phyloP scores from a whole-genome alignment of 2,888 invertebrate genomes.

The Andrena trimmerana region DNA sequence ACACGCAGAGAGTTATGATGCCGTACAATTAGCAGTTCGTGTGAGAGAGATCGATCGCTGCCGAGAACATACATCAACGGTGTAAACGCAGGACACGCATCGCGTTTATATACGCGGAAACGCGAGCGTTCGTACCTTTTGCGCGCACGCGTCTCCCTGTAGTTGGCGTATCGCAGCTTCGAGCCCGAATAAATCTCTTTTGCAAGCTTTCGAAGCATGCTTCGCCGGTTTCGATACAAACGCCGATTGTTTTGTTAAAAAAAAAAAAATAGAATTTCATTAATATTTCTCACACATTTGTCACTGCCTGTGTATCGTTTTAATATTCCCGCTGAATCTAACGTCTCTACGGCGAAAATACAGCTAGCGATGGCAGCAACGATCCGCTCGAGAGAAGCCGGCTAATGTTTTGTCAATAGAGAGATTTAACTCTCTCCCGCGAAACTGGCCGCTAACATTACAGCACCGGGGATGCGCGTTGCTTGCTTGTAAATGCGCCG shows the following conservation, averaged over 20 bases:
- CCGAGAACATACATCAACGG: slow-evolving; percentile 84
- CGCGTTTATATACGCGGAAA: slow-evolving; percentile 71
- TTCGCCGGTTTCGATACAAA: too few relatives aligned
- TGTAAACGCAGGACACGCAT: slow-evolving; percentile 80
- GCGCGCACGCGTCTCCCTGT: slow-evolving; percentile 31
- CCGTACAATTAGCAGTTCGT: slow-evolving; percentile 85
- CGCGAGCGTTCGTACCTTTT: slow-evolving; percentile 57
- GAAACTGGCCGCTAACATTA: slow-evolving; percentile 33
- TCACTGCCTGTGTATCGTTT: too few relatives aligned
- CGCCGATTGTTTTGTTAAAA: too few relatives aligned
- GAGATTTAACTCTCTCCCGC: slow-evolving; percentile 58
- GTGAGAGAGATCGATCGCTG: slow-evolving; percentile 85
- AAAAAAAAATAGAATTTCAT: too few relatives aligned
- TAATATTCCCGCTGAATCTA: too few relatives aligned
- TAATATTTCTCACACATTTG: too few relatives aligned
- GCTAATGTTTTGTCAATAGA: slow-evolving; percentile 65
- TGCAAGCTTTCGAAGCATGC: too few relatives aligned
- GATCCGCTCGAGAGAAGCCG: slow-evolving; percentile 34
- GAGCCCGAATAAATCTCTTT: background rate
- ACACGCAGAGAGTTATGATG: slow-evolving; percentile 83
- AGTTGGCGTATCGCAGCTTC: slow-evolving; percentile 12
- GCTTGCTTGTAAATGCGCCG: slow-evolving; percentile 56
- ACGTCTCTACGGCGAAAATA: slow-evolving; percentile 33
- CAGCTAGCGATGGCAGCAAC: slow-evolving; percentile 13
- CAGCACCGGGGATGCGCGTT: background rate